Evolutionary conservation across 2,797 vertebrate genomes (phyloP).

Genomic region (Jordanella pulchra): DNA sequence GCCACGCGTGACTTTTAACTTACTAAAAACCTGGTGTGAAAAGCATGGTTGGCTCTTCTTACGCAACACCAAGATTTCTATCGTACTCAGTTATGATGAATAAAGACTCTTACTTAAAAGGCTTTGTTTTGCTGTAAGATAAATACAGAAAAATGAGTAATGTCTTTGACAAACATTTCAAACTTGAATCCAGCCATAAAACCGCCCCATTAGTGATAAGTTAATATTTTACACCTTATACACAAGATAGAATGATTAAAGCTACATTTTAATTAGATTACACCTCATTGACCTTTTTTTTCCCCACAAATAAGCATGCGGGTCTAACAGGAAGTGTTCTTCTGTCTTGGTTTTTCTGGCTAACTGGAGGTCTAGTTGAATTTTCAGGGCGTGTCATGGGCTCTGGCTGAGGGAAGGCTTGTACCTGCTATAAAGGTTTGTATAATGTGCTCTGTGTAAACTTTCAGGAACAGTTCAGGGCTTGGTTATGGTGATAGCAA

Average conservation of each 20-base stretch:
- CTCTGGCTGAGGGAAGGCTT: constrained; percentile 10
- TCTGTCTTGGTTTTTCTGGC: constrained; percentile 15
- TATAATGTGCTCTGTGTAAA: constrained; percentile 39
- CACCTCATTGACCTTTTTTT: neutral
- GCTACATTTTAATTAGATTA: neutral
- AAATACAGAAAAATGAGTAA: neutral
- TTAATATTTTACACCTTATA: constrained; percentile 23
- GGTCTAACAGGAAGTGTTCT: constrained; percentile 39
- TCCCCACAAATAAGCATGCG: neutral
- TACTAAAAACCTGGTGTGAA: constrained; percentile 5
- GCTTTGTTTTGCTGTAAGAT: constrained; percentile 11
- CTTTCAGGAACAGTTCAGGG: constrained; percentile 11
- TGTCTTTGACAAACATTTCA: neutral
- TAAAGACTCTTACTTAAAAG: neutral
- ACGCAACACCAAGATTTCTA: too few relatives aligned
- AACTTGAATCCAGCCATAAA: constrained; percentile 16
- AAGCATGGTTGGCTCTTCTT: neutral
- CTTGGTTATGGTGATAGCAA: constrained; percentile 16
- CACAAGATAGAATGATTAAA: neutral
- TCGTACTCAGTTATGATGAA: too few relatives aligned
- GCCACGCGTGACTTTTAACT: constrained; percentile 3
- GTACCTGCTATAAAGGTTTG: constrained; percentile 17
- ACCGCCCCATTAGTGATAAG: constrained; percentile 2
- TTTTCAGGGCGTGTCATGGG: constrained; percentile 33
- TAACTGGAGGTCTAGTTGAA: constrained; percentile 36